These are phyloP conservation scores for Bactericera cockerelli DNA, from an alignment of 1,140 invertebrate species.

Conservation along the genomic window DNA sequence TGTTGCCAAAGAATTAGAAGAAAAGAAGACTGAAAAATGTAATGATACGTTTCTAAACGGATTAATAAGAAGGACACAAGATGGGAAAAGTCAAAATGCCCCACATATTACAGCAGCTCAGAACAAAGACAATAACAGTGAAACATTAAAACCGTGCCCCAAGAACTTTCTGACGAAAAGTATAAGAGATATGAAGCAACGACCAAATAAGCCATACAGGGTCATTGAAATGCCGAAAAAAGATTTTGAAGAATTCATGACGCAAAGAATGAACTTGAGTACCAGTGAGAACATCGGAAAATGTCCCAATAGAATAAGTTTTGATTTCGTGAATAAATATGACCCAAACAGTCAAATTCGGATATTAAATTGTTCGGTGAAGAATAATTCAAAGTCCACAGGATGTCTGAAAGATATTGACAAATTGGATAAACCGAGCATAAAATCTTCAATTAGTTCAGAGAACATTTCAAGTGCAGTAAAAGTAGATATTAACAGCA, in stretches of 20 bases:
- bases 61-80: too few relatives aligned
- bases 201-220: not conserved
- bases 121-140: too few relatives aligned
- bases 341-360: not conserved
- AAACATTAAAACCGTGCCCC: too few relatives aligned
- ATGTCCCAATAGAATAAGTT: not conserved
- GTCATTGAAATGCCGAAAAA: slow-evolving; percentile 3
- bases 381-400: slow-evolving; percentile 2
- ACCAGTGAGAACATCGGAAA: not conserved
- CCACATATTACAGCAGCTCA: too few relatives aligned
- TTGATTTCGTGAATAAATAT: not conserved
- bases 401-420: not conserved
- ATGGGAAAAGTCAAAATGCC: too few relatives aligned
- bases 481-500: not conserved
- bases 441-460: not conserved
- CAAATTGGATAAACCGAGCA: too few relatives aligned
- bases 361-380: not conserved
- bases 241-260: slow-evolving; percentile 1
- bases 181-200: not conserved
- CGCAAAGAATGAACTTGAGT: not conserved
- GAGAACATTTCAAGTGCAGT: not conserved
- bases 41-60: too few relatives aligned
- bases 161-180: not conserved
- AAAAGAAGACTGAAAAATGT: too few relatives aligned
- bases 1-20: not conserved